These are phyloP conservation scores for Drosophila melanogaster DNA, from an alignment of 1,140 invertebrate genomes.

Conservation along the genomic window DNA sequence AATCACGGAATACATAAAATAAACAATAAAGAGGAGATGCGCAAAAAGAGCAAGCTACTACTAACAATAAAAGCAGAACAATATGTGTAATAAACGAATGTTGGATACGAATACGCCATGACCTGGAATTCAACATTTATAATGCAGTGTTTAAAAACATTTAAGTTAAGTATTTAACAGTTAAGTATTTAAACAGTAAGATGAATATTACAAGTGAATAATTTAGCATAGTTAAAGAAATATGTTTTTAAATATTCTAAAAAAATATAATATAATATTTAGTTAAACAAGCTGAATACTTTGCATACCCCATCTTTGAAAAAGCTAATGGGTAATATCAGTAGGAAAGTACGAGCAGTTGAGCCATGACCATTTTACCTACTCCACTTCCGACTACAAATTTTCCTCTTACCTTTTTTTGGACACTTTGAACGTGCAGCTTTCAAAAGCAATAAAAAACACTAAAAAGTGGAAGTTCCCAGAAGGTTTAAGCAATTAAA, in stretches of 20 bases:
- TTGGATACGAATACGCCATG: constrained; percentile 4
- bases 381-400: constrained; percentile 32
- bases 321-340: constrained; percentile 8
- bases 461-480: constrained; percentile 37
- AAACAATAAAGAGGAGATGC: constrained; percentile 59
- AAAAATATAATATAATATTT: background rate
- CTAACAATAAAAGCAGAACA: constrained; percentile 32
- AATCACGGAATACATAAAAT: constrained; percentile 48
- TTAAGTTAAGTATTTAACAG: no score
- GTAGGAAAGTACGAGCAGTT: constrained; percentile 19
- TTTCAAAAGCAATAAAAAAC: constrained; percentile 40
- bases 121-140: background rate
- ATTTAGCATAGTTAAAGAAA: background rate
- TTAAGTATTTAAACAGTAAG: background rate
- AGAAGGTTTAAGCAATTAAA: constrained; percentile 7
- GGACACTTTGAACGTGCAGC: constrained; percentile 18
- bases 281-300: background rate
- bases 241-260: background rate
- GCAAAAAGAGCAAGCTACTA: constrained; percentile 33
- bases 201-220: background rate
- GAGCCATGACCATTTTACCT: constrained; percentile 47
- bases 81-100: background rate
- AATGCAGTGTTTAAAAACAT: background rate
- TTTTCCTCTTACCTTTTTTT: constrained; percentile 14
- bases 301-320: background rate